Evolutionary conservation across 2,797 vertebrate genomes (phyloP), one percentile per base, ranked within the genome.

Genomic region (Poeciliopsis gracilis): DNA sequence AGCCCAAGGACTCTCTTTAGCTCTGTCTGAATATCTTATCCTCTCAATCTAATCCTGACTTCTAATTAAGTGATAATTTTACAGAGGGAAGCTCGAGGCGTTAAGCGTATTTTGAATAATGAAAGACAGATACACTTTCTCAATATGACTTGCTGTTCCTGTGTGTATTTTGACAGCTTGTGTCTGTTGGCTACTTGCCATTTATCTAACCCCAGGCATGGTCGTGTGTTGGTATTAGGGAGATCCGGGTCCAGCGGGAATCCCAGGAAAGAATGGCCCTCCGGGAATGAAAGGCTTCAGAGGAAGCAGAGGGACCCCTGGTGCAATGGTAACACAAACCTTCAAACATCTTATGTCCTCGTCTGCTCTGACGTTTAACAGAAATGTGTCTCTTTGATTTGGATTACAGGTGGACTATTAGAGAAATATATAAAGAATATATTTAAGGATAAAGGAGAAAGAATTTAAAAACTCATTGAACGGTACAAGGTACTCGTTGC

Each of bases 211-310:
- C 67, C 82, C 8, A 45, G 79, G n/a, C 87, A 30, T 87, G 77
- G 85, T 55, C 12, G 49, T 84, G 23, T 84, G 74, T 91, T 85
- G 80, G 89, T 90, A 91, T 72, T 88, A 99, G 98, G 98, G 98
- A 73, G 97, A 99, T 76, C 95, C 95, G n/a, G 98, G 98, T 9
- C 96, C 97, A 1, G 16, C 82, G 0, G 98, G 98, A 53, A 82
- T 92, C 43, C 47, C 90, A 0, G 98, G 98, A 5, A 98, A 98
- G 92, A 96, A 90, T 77, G 98, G 97, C 3, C 96, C 97, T 33
- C 83, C 94, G 43, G 98, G 98, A 69, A 89, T 93, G 30, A 95
- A 91, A 71, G 98, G 98, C 77, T 97, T 98, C 81, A 95, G 96
- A 1, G 98, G 97, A 1, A 90, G 93, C 53, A 93, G 97, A 87